Percentiles rank a stretch among this genome's conserved stretches.
Conservation (phyloP, 2,888 invertebrate species). For the Alviniconcha strummeri region DNA sequence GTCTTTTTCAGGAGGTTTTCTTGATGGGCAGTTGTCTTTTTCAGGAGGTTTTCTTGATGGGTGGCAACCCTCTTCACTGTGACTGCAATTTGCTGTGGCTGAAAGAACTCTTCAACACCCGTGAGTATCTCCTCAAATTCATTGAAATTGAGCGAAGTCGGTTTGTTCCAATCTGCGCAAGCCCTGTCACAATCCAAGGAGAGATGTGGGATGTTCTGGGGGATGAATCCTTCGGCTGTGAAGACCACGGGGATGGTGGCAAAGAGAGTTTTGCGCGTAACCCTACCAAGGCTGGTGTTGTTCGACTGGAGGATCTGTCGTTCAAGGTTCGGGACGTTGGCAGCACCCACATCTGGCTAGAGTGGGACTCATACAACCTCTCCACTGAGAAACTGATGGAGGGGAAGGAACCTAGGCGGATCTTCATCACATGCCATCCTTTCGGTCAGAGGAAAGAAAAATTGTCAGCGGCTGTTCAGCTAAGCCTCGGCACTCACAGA, state of each 20-base stretch:
- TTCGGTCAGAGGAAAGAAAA: conserved; percentile 44
- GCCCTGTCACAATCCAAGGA: conserved; percentile 43
- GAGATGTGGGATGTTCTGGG: conserved; percentile 50
- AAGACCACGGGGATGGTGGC: not conserved
- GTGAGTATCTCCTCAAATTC: conserved; percentile 52
- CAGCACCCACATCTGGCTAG: conserved; percentile 34
- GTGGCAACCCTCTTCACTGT: conserved; percentile 50
- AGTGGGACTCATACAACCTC: conserved; percentile 40
- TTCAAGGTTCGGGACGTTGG: conserved; percentile 38
- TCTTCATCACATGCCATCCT: conserved; percentile 40
- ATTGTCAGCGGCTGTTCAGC: conserved; percentile 34
- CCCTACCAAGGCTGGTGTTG: not conserved
- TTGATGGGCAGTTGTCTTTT: not conserved
- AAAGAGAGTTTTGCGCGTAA: not conserved
- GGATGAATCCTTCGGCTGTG: conserved; percentile 50
- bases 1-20: too few relatives aligned
- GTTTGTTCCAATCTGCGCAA: conserved; percentile 52
- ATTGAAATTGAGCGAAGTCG: conserved; percentile 38
- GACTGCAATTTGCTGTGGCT: conserved; percentile 50
- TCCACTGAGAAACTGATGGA: conserved; percentile 7
- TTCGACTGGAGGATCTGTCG: conserved; percentile 34
- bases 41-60: conserved; percentile 46
- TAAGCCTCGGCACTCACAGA: conserved; percentile 36
- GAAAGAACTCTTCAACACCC: conserved; percentile 50
- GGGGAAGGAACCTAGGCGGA: not conserved